Evolutionary conservation across 1,140 invertebrate species (phyloP).

Genomic region (Archivesica marissinica): DNA sequence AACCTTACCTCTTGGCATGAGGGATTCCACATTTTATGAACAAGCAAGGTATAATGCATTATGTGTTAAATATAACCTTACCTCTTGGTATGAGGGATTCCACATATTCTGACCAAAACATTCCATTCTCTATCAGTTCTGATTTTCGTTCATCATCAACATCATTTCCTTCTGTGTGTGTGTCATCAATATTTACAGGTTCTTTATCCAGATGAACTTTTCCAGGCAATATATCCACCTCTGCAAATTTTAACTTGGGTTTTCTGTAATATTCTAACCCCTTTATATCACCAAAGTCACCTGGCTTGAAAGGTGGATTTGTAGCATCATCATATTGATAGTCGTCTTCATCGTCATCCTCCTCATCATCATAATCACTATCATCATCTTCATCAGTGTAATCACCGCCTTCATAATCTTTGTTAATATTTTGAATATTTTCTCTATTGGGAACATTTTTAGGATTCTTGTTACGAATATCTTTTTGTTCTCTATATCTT

Average conservation of each 20-base stretch:
- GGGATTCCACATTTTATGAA: too few relatives aligned
- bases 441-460: neutral
- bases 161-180: neutral
- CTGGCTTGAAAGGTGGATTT: conserved; percentile 4
- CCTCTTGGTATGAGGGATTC: conserved; percentile 57
- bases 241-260: conserved; percentile 36
- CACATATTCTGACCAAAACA: conserved; percentile 54
- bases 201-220: neutral
- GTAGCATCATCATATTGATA: conserved; percentile 53
- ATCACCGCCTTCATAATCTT: neutral
- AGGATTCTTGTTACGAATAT: too few relatives aligned
- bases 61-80: too few relatives aligned
- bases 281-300: conserved; percentile 33
- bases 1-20: too few relatives aligned
- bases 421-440: neutral
- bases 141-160: neutral
- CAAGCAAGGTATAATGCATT: too few relatives aligned
- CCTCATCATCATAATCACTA: conserved; percentile 52
- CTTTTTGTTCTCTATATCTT: neutral
- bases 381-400: conserved; percentile 17
- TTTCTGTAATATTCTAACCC: conserved; percentile 33
- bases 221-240: neutral
- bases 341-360: conserved; percentile 62
- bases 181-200: neutral
- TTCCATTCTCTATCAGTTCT: conserved; percentile 31